phyloP scores from a whole-genome alignment of 2,797 vertebrate genomes.

The Sebastes itinus region DNA sequence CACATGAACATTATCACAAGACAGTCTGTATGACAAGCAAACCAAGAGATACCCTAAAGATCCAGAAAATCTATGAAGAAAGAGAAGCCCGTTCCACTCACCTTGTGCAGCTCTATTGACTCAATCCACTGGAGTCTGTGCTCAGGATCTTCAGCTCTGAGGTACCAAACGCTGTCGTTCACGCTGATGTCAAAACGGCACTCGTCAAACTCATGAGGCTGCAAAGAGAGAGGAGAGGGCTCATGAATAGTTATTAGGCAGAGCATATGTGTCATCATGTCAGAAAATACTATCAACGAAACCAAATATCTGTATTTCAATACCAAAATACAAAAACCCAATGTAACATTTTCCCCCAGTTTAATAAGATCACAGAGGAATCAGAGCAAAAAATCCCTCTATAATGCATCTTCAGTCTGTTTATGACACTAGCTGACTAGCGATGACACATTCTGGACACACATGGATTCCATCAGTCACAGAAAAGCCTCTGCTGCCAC shows the following conservation, averaged over 20 bases:
- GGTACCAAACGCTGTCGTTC: slow-evolving; percentile 98
- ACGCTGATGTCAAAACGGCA: slow-evolving; percentile 98
- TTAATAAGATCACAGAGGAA: neutral
- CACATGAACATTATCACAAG: neutral
- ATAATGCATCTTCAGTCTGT: neutral
- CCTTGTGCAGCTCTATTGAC: slow-evolving; percentile 96
- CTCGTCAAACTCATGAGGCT: slow-evolving; percentile 99
- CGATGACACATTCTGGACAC: slow-evolving; percentile 53
- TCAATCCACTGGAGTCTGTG: slow-evolving; percentile 96
- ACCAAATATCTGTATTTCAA: neutral
- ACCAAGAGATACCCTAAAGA: neutral
- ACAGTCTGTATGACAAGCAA: neutral
- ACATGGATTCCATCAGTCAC: slow-evolving; percentile 66
- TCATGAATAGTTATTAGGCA: slow-evolving; percentile 4
- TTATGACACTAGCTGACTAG: slow-evolving; percentile 20
- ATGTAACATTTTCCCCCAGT: neutral
- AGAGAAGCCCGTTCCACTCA: slow-evolving; percentile 61
- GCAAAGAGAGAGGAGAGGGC: slow-evolving; percentile 41
- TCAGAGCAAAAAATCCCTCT: neutral
- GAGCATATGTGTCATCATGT: neutral
- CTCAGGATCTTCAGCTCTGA: slow-evolving; percentile 93
- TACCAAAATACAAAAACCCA: neutral
- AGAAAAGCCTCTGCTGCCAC: slow-evolving; percentile 42
- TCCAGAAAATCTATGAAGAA: neutral
- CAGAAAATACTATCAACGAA: neutral